Conservation (phyloP, 2,797 vertebrate species). For the Euphonia xanthogaster region DNA sequence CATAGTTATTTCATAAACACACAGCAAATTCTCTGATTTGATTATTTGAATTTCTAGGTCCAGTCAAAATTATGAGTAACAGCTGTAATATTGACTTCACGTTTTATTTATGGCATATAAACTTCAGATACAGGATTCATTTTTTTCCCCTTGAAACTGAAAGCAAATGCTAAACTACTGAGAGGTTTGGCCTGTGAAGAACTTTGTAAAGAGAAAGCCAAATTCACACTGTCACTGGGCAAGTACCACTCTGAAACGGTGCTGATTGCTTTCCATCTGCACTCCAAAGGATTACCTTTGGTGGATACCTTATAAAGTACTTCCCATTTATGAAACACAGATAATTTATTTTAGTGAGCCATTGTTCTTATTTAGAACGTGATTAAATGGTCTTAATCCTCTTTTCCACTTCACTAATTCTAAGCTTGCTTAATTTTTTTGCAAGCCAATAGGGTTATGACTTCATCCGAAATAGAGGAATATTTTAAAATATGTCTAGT, state of each 20-base stretch:
- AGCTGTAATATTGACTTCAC: background rate
- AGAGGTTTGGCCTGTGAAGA: background rate
- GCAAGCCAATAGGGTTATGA: background rate
- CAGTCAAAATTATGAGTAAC: background rate
- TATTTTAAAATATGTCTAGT: background rate
- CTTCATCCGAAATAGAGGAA: background rate
- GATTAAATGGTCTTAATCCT: background rate
- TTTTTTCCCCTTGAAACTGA: background rate
- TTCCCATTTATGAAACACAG: background rate
- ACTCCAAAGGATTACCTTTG: background rate
- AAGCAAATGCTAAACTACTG: background rate
- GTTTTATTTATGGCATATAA: slow-evolving; percentile 1
- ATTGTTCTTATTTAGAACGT: background rate
- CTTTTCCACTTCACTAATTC: background rate
- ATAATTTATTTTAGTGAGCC: background rate
- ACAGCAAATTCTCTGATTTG: background rate
- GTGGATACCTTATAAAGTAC: background rate
- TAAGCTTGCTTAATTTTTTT: background rate
- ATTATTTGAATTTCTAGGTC: background rate
- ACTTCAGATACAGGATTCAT: background rate
- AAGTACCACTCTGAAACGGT: background rate
- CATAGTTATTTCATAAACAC: background rate
- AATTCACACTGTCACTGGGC: background rate
- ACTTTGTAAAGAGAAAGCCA: background rate
- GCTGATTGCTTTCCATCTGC: background rate